Percentiles rank a stretch among this genome's conserved stretches.
phyloP scores from a whole-genome alignment of 2,113 vertebrate species.

The Axis porcinus region DNA sequence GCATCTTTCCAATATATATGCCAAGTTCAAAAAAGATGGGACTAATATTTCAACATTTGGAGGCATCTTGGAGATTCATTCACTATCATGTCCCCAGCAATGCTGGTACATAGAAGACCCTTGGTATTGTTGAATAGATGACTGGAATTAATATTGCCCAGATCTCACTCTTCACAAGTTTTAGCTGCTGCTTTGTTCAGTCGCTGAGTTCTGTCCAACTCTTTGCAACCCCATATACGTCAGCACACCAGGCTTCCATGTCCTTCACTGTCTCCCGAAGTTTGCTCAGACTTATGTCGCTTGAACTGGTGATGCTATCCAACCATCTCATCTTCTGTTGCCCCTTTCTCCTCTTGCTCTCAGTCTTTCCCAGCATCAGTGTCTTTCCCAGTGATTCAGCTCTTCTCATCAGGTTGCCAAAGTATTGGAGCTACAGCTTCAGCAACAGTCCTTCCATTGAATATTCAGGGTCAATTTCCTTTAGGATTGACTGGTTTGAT shows the following conservation, averaged over 20 bases:
- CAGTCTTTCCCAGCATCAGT: background rate
- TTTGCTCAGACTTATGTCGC: background rate
- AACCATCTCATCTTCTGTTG: background rate
- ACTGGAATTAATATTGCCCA: background rate
- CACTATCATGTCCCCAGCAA: background rate
- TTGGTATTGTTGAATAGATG: background rate
- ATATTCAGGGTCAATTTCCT: background rate
- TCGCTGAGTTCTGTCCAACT: background rate
- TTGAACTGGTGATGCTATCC: background rate
- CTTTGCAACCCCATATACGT: background rate
- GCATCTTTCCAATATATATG: background rate
- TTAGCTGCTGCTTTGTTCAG: background rate
- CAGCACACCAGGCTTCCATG: background rate
- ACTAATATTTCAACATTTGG: background rate
- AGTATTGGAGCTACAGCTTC: background rate
- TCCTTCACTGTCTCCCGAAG: background rate
- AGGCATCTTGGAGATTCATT: background rate
- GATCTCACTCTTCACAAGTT: background rate
- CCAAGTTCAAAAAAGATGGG: background rate
- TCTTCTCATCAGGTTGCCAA: background rate
- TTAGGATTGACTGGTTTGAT: background rate
- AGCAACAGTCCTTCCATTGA: background rate
- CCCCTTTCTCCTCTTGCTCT: background rate
- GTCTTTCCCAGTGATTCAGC: background rate
- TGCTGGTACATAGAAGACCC: background rate